Base-by-base conservation (phyloP, 2,888 invertebrate genomes). In the Branchinecta sandiegonensis region DNA sequence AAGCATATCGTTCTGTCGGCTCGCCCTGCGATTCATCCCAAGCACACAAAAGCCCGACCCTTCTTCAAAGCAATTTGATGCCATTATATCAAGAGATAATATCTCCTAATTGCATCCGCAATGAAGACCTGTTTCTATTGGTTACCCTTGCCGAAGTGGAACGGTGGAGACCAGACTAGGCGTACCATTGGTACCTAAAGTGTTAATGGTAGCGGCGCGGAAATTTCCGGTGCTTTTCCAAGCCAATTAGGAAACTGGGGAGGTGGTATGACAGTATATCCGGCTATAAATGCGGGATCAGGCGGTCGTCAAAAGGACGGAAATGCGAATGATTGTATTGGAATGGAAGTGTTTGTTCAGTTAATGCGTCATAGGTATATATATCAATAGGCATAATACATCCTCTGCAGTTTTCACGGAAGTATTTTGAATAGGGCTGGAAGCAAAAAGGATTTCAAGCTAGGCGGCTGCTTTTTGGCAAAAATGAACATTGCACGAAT, bases 151-250 rank as follows among this genome's bases (percentile, higher is more conserved):
- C n/a, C 63, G 23, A 23, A 17, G 14, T 56, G 63, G 63, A 56
- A 56, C 63, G n/a, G 23, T 23, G 10, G n/a, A 9, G 63, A 56
- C 23, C 63, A 17, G 63, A n/a, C 63, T 56, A 56, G 63, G 63
- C 63, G 63, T 56, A 56, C 63, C 23, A 56, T 56, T 56, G 63
- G 63, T 56, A 56, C 63, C 23, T 56, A 56, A 23, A 37, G 14
- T 17, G 63, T 56, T 56, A 56, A 56, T 56, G 63, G 63, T 17
- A 56, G 14, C n/a, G 23, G 23, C 23, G 63, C 23, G 23, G 23
- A 23, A n/a, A 56, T 56, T 56, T 56, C 63, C 63, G 63, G 63
- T 56, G 10, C 14, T 9, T 56, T 56, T 23, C 63, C 63, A 56
- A 23, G 63, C 63, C 63, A 56, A 56, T 56, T 56, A 56, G 14